Evolutionary conservation across 2,888 invertebrate genomes (phyloP), one percentile per base, ranked within the genome.

Genomic region (Abrostola triplasia): DNA sequence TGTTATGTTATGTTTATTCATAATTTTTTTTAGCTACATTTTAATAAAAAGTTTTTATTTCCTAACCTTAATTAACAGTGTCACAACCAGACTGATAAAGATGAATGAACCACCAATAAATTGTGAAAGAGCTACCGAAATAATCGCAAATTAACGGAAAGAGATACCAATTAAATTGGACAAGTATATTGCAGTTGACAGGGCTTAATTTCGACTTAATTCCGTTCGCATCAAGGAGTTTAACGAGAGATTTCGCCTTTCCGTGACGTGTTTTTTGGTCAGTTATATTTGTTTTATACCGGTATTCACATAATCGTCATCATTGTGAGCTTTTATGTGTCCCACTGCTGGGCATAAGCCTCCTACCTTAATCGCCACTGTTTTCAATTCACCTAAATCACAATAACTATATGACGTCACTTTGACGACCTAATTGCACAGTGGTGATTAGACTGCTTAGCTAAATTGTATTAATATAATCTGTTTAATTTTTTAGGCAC

Each of bases 191-290:
- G 59, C 48, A 42, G 5, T 37, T 48, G 53, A 56, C 51, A 47
- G 38, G 41, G 10, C 54, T 59, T 47, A 59, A 63, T 63, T 66
- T 56, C 11, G 9, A 7, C 50, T 59, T 53, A 63, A 66, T 66
- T 66, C 50, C 10, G n/a, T 42, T n/a, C 24, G 40, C 11, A 49
- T 47, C 24, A 55, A 36, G 35, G 58, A 65, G 54, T 53, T 61
- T 11, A 37, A 9, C 50, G 8, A 7, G 4, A 0, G 8, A n/a
- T 1, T 12, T 13, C 10, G 44, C 24, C 13, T 13, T 47, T 47
- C 8, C 5, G 9, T 47, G 12, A 24, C 13, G 24, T 24, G 24
- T 8, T 47, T 24, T 47, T 47, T 11, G 5, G 41, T 41, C n/a
- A n/a, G 41, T 41, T 41, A 11, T n/a, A 47, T 13, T 47, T 24